These are phyloP conservation scores for Drosophila rellima DNA, from an alignment of 2,888 invertebrate genomes.

Conservation along the genomic window DNA sequence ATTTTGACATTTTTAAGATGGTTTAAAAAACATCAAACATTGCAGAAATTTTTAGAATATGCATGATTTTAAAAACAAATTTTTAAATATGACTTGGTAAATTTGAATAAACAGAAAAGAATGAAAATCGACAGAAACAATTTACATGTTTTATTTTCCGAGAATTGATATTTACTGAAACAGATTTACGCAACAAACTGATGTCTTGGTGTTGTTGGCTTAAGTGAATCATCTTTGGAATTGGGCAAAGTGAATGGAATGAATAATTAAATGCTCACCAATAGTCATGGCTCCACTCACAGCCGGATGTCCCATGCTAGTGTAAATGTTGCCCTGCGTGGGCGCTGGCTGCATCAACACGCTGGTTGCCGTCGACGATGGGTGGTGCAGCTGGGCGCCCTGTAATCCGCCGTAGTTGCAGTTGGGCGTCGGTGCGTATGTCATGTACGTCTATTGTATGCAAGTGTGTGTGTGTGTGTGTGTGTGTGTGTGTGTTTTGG, in stretches of 20 bases:
- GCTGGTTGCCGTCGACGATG: constrained; percentile 77
- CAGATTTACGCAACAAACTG: too few relatives aligned
- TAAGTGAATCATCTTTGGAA: constrained; percentile 16
- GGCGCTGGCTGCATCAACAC: constrained; percentile 84
- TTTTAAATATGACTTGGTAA: too few relatives aligned
- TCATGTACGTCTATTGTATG: constrained; percentile 80
- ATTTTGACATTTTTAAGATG: too few relatives aligned
- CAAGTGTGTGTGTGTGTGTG: background rate
- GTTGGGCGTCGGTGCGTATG: constrained; percentile 84
- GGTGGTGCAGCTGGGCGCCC: constrained; percentile 68
- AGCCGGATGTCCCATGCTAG: constrained; percentile 78
- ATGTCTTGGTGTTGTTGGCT: background rate
- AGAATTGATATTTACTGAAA: too few relatives aligned
- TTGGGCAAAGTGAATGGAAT: constrained; percentile 7
- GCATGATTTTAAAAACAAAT: too few relatives aligned
- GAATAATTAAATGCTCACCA: constrained; percentile 69
- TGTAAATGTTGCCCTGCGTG: constrained; percentile 79
- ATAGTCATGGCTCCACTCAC: constrained; percentile 82
- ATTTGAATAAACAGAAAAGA: too few relatives aligned
- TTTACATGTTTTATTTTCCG: too few relatives aligned
- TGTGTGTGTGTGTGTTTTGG: constrained; percentile 42
- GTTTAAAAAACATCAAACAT: too few relatives aligned
- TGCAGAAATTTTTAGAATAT: too few relatives aligned
- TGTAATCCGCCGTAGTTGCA: constrained; percentile 82
- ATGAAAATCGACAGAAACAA: too few relatives aligned